phyloP scores from a whole-genome alignment of 2,797 vertebrate species.

The Intellagama lesueurii region DNA sequence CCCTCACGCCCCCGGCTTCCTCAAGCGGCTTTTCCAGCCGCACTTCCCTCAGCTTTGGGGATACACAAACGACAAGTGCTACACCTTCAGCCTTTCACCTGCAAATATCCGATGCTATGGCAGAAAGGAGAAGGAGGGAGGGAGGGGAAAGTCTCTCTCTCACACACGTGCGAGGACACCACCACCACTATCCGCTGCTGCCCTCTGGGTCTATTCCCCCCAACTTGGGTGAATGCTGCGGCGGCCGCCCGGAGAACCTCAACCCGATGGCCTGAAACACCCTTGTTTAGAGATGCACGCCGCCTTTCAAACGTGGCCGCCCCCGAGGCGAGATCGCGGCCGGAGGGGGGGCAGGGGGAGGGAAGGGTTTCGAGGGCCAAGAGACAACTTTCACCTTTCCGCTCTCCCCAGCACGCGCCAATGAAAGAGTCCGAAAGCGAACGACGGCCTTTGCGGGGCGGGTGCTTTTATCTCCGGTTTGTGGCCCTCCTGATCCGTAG shows the following conservation, averaged over 20 bases:
- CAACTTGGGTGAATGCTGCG: no score
- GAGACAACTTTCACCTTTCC: conserved; percentile 73
- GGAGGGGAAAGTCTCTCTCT: no score
- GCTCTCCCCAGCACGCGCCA: conserved; percentile 43
- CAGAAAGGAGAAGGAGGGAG: no score
- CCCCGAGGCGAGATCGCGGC: conserved; percentile 73
- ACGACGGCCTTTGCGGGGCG: conserved; percentile 8
- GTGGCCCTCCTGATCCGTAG: conserved; percentile 78
- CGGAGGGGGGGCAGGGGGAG: conserved; percentile 1
- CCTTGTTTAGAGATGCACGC: conserved; percentile 75
- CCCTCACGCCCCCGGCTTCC: neutral
- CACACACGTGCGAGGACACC: no score
- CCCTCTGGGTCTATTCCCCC: no score
- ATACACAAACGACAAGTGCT: neutral
- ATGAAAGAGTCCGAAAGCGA: no score
- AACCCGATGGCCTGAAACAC: neutral
- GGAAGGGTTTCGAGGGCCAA: neutral
- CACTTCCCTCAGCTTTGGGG: neutral
- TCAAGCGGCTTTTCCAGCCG: neutral
- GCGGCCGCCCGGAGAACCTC: no score
- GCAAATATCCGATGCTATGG: no score
- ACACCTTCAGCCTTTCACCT: no score
- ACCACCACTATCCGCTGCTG: no score
- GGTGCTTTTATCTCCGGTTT: conserved; percentile 78
- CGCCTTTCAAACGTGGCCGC: conserved; percentile 73